These are phyloP conservation scores for Drosophila tani DNA, from an alignment of 1,140 invertebrate genomes.

Conservation along the genomic window DNA sequence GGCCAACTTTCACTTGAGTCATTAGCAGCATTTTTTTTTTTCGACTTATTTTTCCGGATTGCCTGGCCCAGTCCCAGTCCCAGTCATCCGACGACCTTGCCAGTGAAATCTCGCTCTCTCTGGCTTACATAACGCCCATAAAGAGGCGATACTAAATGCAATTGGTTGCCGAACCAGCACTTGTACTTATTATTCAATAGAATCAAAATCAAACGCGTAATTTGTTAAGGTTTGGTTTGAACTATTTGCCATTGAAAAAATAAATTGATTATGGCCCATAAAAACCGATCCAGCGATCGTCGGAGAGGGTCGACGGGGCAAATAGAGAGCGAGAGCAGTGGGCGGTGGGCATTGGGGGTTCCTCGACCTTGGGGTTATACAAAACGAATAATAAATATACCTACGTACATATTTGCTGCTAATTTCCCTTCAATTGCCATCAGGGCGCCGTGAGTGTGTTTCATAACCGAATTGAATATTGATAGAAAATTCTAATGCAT, in stretches of 20 bases:
- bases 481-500: constrained; percentile 21
- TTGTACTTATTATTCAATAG: constrained; percentile 40
- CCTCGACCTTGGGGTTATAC: constrained; percentile 36
- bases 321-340: constrained; percentile 1
- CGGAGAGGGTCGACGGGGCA: neutral
- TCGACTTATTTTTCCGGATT: constrained; percentile 31
- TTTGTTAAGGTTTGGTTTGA: constrained; percentile 33
- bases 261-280: constrained; percentile 33
- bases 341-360: constrained; percentile 2
- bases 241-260: constrained; percentile 29
- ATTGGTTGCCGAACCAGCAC: constrained; percentile 1
- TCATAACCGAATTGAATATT: constrained; percentile 31
- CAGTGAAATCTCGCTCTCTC: constrained; percentile 25
- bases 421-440: constrained; percentile 28
- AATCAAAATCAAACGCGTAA: constrained; percentile 43
- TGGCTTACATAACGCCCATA: constrained; percentile 29
- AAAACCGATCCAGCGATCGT: constrained; percentile 22
- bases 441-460: constrained; percentile 5
- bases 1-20: constrained; percentile 48
- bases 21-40: constrained; percentile 11
- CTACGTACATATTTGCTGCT: constrained; percentile 19
- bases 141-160: constrained; percentile 27
- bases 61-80: constrained; percentile 36
- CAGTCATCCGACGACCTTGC: constrained; percentile 35
- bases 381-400: constrained; percentile 40